A percentile compares a stretch with the other conserved stretches of the same genome.
Conservation (phyloP, 2,888 invertebrate genomes). For the Eledona agricola region DNA sequence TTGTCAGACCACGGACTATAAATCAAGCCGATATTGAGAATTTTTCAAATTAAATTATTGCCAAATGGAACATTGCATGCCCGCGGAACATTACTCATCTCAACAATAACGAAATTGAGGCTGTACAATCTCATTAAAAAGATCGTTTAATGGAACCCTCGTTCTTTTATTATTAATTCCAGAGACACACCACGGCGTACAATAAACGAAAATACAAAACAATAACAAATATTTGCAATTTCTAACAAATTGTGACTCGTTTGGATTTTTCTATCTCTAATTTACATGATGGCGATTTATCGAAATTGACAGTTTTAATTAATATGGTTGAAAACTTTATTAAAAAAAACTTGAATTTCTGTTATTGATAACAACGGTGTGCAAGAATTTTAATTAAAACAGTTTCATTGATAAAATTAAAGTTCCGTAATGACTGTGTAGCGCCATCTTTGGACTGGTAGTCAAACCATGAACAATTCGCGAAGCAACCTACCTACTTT, state of each 20-base stretch:
- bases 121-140: constrained; percentile 3
- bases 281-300: too few species aligned
- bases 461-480: too few species aligned
- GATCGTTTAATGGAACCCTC: constrained; percentile 1
- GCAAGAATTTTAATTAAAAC: too few species aligned
- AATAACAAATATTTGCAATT: constrained; percentile 1
- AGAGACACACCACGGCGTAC: neutral
- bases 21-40: constrained; percentile 19
- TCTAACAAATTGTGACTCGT: constrained; percentile 2
- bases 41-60: constrained; percentile 23
- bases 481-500: too few species aligned
- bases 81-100: constrained; percentile 7
- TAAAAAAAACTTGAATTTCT: too few species aligned
- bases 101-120: constrained; percentile 17
- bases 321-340: too few species aligned
- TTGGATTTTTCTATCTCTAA: too few species aligned
- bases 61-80: constrained; percentile 10
- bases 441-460: too few species aligned
- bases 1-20: constrained; percentile 17
- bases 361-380: too few species aligned
- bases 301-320: too few species aligned
- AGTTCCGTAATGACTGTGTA: too few species aligned
- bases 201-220: neutral
- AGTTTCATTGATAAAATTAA: too few species aligned
- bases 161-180: constrained; percentile 7